A percentile compares a stretch with the other conserved stretches of the same genome.
phyloP scores from a whole-genome alignment of 2,888 invertebrate species.

The Neuroscelio doddi region DNA sequence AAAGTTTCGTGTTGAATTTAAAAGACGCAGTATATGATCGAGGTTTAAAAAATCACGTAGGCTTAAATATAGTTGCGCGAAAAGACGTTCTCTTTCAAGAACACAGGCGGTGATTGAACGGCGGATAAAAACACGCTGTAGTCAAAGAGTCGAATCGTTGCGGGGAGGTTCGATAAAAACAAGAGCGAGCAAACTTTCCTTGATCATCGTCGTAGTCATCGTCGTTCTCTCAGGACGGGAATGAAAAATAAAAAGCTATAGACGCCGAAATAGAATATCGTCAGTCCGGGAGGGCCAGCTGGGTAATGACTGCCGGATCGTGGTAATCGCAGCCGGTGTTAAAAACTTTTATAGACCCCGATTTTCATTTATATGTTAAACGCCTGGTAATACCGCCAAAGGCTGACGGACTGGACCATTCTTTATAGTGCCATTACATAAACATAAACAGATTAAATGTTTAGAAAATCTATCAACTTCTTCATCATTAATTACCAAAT shows the following conservation, averaged over 20 bases:
- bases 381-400: slow-evolving; percentile 56
- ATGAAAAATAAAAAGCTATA: slow-evolving; percentile 41
- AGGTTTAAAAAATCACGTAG: background rate
- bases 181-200: slow-evolving; percentile 29
- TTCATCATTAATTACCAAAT: too few relatives aligned
- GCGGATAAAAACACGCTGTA: slow-evolving; percentile 33
- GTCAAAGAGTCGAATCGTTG: slow-evolving; percentile 17
- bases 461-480: too few relatives aligned
- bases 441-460: too few relatives aligned
- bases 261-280: slow-evolving; percentile 61
- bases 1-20: too few relatives aligned
- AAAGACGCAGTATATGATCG: too few relatives aligned
- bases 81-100: slow-evolving; percentile 31
- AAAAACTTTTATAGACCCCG: slow-evolving; percentile 66
- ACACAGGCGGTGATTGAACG: slow-evolving; percentile 27
- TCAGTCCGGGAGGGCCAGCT: slow-evolving; percentile 58
- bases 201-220: slow-evolving; percentile 22
- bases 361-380: slow-evolving; percentile 69
- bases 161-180: slow-evolving; percentile 39
- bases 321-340: slow-evolving; percentile 61
- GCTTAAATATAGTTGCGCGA: slow-evolving; percentile 34
- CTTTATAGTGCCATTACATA: too few relatives aligned
- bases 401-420: too few relatives aligned
- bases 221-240: slow-evolving; percentile 7
- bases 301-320: slow-evolving; percentile 47